phyloP scores from a whole-genome alignment of 2,888 invertebrate species.

The Sceliomorpha sp. region DNA sequence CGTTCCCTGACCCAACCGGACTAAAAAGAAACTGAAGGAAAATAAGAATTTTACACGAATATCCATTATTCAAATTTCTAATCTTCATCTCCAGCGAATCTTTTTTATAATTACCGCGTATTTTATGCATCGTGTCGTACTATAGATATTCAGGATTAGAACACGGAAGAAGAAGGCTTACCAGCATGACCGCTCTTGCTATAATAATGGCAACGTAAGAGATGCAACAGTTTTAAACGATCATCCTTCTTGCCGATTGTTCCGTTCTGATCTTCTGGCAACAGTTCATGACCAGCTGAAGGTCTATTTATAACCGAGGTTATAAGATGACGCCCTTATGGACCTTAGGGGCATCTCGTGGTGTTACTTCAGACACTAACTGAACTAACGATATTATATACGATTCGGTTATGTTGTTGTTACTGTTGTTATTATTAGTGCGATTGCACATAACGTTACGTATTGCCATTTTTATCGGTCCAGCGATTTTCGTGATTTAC shows the following conservation, averaged over 20 bases:
- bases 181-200: neutral
- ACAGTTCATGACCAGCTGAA: constrained; percentile 38
- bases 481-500: no score
- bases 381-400: neutral
- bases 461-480: no score
- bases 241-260: constrained; percentile 28
- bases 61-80: no score
- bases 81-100: no score
- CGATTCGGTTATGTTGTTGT: no score
- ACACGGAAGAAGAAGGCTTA: neutral
- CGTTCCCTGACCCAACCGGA: no score
- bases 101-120: no score
- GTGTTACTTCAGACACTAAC: constrained; percentile 1
- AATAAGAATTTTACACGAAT: no score
- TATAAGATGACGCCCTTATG: constrained; percentile 57
- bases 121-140: no score
- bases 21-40: no score
- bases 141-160: neutral
- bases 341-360: constrained; percentile 13
- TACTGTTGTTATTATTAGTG: no score
- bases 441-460: no score
- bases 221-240: constrained; percentile 15
- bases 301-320: constrained; percentile 59
- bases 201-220: constrained; percentile 9
- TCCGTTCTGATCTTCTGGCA: constrained; percentile 26